Evolutionary conservation across 2,888 invertebrate species (phyloP), one percentile per base, ranked within the genome.

Genomic region (Eupsilia transversa): DNA sequence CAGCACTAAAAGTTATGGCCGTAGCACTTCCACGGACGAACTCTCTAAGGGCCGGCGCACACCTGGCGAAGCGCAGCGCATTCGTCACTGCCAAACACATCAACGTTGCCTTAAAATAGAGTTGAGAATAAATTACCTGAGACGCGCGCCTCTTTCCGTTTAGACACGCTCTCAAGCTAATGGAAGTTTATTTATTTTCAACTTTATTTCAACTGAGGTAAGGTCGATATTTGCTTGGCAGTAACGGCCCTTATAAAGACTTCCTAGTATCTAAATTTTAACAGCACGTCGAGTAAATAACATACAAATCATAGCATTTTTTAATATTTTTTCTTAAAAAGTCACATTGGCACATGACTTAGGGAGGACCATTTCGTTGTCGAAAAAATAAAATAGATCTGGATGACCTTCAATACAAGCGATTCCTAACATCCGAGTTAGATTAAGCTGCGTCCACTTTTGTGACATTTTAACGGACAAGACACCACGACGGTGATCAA

Each of bases 321-420:
- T 52, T 27, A 3, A 49, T 23, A n/a, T 14, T 46, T 59, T 73
- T 61, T 68, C 38, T 38, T 69, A 66, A 72, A 74, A 72, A 57
- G 86, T 67, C 86, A 71, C 17, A 73, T 83, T 83, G 84, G 86
- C 86, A 84, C 86, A 57, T 59, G 75, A 67, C 76, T 64, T 23
- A 1, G 49, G 57, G 54, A 64, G 49, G 43, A 27, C n/a, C 30
- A 9, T 27, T 4, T 7, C 17, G 12, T 43, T n/a, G 10, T n/a
- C 3, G 20, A 56, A 23, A 33, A 77, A 65, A 77, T 6, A 33
- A 56, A 66, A 65, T 46, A 4, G 1, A 43, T 35, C 10, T 43
- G 3, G 17, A 54, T 20, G 33, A 49, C 3, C 10, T 56, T 14
- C 20, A 17, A 69, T 33, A 27, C 30, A 59, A 60, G n/a, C 33